Base-by-base conservation (phyloP, 2,113 vertebrate species). In the Rutilus rutilus region DNA sequence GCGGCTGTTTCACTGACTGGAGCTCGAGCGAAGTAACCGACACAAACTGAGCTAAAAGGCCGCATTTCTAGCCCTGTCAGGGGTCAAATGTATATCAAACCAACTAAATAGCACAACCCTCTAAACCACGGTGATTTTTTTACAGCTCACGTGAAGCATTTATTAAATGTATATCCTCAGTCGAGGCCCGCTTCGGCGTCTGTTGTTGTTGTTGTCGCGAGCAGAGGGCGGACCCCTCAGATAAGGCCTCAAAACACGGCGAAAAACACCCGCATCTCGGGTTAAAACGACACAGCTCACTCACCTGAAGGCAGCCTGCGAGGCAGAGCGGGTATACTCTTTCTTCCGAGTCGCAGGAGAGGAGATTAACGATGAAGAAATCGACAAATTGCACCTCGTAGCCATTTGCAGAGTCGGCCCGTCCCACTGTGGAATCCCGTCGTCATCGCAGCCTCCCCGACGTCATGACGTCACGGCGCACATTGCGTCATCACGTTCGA, bases 161-260 rank as follows among this genome's bases (percentile, higher is more conserved):
- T 73, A 1, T 10, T 30, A 57, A 50, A 52, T 83, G 73, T 39
- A 12, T 59, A 12, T 59, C 21, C 30, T 69, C 81, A 42, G 33
- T 50, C 21, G 67, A 71, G 81, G 67, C 81, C 81, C 81, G 27
- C 21, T 45, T 57, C 65, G 45, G 67, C 39, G 25, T 33, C 47
- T 82, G 64, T 52, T 87, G 92, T 89, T 93, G 92, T 95, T 95
- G 94, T 95, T 94, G 94, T 95, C 92, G 88, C 93, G 94, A 95
- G 94, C 93, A 92, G 94, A 94, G 94, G 94, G 94, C 94, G 94
- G 95, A 94, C 91, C 94, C 94, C 93, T 77, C 84, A 73, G 74
- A 90, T 86, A 90, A 95, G 94, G 95, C 95, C 95, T 93, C 92
- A 65, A 89, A 93, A 94, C 94, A 93, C 89, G 92, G 42, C 78